Percentiles rank a stretch among this genome's conserved stretches.
Evolutionary conservation across 1,140 invertebrate genomes (phyloP).

Genomic region (Parapsyche elsis): DNA sequence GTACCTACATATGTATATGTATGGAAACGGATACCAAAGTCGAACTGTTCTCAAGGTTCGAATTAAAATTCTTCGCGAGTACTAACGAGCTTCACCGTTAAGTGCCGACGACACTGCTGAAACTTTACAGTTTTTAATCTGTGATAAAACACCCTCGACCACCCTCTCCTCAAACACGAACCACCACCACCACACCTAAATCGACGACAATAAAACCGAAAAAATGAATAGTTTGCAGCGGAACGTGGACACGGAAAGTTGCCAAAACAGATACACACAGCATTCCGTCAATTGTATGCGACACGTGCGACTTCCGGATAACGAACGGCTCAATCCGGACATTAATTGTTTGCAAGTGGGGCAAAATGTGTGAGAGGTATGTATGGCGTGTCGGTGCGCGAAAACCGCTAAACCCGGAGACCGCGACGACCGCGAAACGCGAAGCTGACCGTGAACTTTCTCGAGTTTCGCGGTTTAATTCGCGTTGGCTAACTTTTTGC

Average conservation of each 20-base stretch:
- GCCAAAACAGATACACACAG: too few species aligned
- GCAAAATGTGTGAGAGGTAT: not conserved
- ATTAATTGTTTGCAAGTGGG: too few species aligned
- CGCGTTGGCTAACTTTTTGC: not conserved
- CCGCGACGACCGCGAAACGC: conserved; percentile 14
- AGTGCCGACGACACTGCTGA: not conserved
- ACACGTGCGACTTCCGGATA: too few species aligned
- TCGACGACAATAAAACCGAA: too few species aligned
- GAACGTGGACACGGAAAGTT: too few species aligned
- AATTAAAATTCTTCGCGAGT: not conserved
- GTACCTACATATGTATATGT: too few species aligned
- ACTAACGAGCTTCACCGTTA: not conserved
- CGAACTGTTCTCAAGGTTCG: not conserved
- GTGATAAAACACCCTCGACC: not conserved
- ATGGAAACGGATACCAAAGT: too few species aligned
- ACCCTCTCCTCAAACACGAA: too few species aligned
- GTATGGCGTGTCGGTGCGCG: not conserved
- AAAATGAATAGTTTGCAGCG: too few species aligned
- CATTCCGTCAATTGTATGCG: too few species aligned
- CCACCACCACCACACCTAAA: too few species aligned
- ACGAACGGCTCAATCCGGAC: too few species aligned
- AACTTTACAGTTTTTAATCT: conserved; percentile 10
- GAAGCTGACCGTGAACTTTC: not conserved
- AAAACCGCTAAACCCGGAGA: conserved; percentile 5
- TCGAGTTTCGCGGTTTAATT: not conserved